Evolutionary conservation across 2,888 invertebrate genomes (phyloP), one percentile per base, ranked within the genome.

Genomic region (Agonopterix heracliana): DNA sequence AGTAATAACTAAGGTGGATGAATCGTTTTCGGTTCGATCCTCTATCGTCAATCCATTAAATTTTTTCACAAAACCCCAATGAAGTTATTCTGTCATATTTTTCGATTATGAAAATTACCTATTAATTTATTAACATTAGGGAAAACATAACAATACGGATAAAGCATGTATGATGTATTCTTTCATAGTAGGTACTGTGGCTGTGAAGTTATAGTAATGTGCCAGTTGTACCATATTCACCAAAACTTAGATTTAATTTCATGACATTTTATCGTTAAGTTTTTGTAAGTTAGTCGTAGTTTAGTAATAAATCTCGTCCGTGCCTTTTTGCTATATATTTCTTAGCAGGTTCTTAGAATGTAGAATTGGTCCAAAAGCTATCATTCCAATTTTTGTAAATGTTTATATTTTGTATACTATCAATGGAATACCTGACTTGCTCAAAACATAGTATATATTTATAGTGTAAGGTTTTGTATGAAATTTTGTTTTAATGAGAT

Each of bases 181-280:
- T 26, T 26, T 26, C 26, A 7, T 26, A 26, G 38, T 63, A 61
- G 55, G 58, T 62, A 64, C 59, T 53, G 59, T 61, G 80, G 79
- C 79, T 79, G 78, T 80, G 78, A 77, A 65, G 64, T 53, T 48
- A 61, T 67, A 55, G 58, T 59, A 60, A 56, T 57, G 66, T 69
- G 62, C 57, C 68, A 71, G 63, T 67, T 65, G 53, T 67, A 68
- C 59, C 59, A 60, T 63, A 51, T 64, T 66, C 61, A 71, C 65
- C 67, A 71, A 63, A 62, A 58, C 48, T 38, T 56, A 55, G 47
- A 49, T 52, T 45, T 46, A 40, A 46, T 8, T 36, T 38, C 46
- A 34, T 46, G 34, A 41, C 40, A 38, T 45, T 36, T n/a, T 40
- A 45, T 36, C 11, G 12, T 40, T 11, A 26, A 26, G 26, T 40